Evolutionary conservation across 2,797 vertebrate species (phyloP).

Genomic region (Chromis chromis): DNA sequence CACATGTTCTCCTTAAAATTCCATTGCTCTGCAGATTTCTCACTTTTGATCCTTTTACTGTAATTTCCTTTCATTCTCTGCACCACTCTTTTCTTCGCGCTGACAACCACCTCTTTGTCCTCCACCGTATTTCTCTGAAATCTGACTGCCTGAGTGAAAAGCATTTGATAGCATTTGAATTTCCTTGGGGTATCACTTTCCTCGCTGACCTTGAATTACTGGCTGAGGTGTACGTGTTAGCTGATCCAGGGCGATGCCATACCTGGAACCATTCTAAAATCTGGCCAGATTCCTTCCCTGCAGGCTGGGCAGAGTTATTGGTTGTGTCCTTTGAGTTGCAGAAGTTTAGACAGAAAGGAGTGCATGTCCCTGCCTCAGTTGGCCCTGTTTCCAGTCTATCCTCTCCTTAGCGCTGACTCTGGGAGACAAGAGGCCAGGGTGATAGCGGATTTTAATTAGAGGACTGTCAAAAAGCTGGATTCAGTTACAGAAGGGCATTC

Average conservation of each 20-base stretch:
- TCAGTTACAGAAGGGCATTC: conserved; percentile 38
- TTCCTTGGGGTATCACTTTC: conserved; percentile 69
- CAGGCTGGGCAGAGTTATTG: conserved; percentile 54
- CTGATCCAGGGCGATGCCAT: conserved; percentile 61
- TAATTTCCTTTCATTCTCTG: conserved; percentile 33
- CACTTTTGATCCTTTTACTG: conserved; percentile 58
- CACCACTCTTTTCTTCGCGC: conserved; percentile 32
- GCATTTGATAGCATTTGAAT: conserved; percentile 63
- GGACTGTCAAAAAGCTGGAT: conserved; percentile 43
- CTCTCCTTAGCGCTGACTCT: conserved; percentile 33
- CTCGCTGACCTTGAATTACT: conserved; percentile 75
- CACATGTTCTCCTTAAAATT: conserved; percentile 46
- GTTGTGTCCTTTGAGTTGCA: conserved; percentile 39
- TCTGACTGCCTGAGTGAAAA: conserved; percentile 60
- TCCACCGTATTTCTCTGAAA: conserved; percentile 50
- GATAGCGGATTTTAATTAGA: conserved; percentile 67
- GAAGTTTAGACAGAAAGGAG: conserved; percentile 43
- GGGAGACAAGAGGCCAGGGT: conserved; percentile 40
- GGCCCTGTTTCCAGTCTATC: conserved; percentile 34
- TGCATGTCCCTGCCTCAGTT: conserved; percentile 30
- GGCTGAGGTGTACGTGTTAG: conserved; percentile 63
- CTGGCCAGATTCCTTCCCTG: conserved; percentile 64
- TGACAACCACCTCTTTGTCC: conserved; percentile 70
- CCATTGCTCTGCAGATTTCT: conserved; percentile 51
- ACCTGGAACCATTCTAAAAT: conserved; percentile 63